Percentiles rank a stretch among this genome's conserved stretches.
Conservation (phyloP, 35 echinoderm and acorn worm species). For the Apostichopus californicus region DNA sequence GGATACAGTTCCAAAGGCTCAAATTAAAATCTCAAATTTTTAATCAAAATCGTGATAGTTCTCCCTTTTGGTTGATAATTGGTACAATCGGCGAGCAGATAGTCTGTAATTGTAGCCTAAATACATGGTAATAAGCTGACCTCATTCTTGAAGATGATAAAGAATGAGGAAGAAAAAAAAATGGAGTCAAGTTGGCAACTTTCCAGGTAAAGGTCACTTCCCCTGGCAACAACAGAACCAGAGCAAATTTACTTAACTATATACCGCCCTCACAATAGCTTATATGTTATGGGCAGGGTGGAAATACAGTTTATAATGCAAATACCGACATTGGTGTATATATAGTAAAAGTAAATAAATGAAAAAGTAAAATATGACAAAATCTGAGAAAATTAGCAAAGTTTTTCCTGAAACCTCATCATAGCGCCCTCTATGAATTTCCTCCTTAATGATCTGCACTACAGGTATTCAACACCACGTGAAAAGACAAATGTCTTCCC, state of each 20-base stretch:
- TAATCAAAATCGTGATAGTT: constrained; percentile 4
- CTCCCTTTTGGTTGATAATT: background rate
- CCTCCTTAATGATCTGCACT: too few species aligned
- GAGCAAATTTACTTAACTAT: background rate
- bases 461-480: too few species aligned
- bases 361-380: too few species aligned
- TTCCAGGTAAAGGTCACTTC: constrained; percentile 3
- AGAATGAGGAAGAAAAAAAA: background rate
- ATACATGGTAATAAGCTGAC: constrained; percentile 33
- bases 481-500: too few species aligned
- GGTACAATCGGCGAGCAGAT: background rate
- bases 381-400: too few species aligned
- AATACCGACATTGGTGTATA: too few species aligned
- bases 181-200: constrained; percentile 11
- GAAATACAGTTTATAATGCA: too few species aligned
- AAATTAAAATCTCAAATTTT: constrained; percentile 13
- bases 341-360: too few species aligned
- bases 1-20: background rate
- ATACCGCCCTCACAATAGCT: background rate
- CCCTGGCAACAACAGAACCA: background rate
- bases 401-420: too few species aligned
- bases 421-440: too few species aligned
- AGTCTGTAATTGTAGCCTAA: background rate
- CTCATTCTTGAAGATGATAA: background rate
- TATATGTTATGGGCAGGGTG: background rate